Evolutionary conservation across 2,113 vertebrate species (phyloP), one percentile per base, ranked within the genome.

Genomic region (Casuarius casuarius): DNA sequence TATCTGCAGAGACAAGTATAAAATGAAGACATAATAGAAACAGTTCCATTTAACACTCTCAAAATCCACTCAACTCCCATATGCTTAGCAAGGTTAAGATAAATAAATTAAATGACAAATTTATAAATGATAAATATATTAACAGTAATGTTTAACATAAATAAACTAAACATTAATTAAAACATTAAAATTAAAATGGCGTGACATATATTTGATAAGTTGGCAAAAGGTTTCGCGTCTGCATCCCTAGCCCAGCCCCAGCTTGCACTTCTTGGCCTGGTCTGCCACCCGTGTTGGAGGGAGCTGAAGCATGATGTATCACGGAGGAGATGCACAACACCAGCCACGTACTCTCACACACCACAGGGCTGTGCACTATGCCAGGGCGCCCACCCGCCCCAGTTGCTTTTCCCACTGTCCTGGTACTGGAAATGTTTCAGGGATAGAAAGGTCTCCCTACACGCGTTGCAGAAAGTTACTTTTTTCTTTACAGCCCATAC

Each of bases 301-400:
- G 11, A 40, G 12, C 10, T 62, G 40, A 67, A 72, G 38, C 21
- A 9, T 9, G 31, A 15, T 0, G 0, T 35, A 4, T 10, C 0
- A 0, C 13, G 65, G 61, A 38, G 38, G 7, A 18, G n/a, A 18
- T 26, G 49, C 59, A 23, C 9, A 58, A 28, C 9, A n/a, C 15
- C 4, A 63, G 33, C 19, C 46, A 19, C 19, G 18, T 48, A 15
- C 44, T 46, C 52, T 29, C 16, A 29, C 12, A 56, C 52, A 56
- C 26, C 52, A 56, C 52, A 29, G 52, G 14, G 26, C 52, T 56
- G 52, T 29, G 28, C 28, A 14, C 26, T 56, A 29, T 26, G 44
- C 44, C 6, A 6, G 44, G 14, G 16, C 15, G 42, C 42, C 42
- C 42, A 46, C 44, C 15, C 16, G 44, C 44, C 44, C 44, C 44